phyloP scores from a whole-genome alignment of 53 echinoderm and acorn worm species.

The Temnopleurus reevesii region DNA sequence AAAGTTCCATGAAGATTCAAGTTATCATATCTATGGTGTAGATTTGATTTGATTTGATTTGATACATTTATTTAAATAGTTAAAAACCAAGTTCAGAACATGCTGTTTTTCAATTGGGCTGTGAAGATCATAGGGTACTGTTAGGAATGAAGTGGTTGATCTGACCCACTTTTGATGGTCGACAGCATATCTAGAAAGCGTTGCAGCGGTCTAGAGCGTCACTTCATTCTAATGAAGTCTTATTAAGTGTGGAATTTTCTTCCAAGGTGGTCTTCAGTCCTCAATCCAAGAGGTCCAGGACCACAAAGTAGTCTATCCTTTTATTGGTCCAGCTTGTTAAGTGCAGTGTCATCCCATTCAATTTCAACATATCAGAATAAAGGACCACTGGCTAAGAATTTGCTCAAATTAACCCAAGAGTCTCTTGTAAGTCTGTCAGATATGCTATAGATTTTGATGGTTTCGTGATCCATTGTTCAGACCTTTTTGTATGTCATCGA shows the following conservation, averaged over 20 bases:
- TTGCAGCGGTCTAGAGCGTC: too few relatives aligned
- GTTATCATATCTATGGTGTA: too few relatives aligned
- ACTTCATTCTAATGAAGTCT: too few relatives aligned
- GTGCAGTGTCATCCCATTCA: neutral
- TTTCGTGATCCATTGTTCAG: neutral
- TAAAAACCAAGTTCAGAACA: too few relatives aligned
- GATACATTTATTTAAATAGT: too few relatives aligned
- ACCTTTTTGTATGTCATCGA: neutral
- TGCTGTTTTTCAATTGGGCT: too few relatives aligned
- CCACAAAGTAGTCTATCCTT: neutral
- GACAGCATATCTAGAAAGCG: too few relatives aligned
- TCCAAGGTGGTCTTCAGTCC: constrained; percentile 11
- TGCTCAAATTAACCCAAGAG: neutral
- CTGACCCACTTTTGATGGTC: too few relatives aligned
- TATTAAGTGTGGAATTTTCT: neutral
- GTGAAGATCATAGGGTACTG: too few relatives aligned
- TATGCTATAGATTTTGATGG: constrained; percentile 35
- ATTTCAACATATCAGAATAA: neutral
- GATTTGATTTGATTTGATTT: too few relatives aligned
- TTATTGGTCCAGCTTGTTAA: neutral
- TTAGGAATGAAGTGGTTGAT: too few relatives aligned
- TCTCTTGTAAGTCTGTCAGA: neutral
- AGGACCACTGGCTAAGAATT: neutral
- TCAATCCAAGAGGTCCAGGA: neutral
- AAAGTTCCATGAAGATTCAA: too few relatives aligned